Base-by-base conservation (phyloP, 2,113 vertebrate genomes). In the Falcunculus frontatus region DNA sequence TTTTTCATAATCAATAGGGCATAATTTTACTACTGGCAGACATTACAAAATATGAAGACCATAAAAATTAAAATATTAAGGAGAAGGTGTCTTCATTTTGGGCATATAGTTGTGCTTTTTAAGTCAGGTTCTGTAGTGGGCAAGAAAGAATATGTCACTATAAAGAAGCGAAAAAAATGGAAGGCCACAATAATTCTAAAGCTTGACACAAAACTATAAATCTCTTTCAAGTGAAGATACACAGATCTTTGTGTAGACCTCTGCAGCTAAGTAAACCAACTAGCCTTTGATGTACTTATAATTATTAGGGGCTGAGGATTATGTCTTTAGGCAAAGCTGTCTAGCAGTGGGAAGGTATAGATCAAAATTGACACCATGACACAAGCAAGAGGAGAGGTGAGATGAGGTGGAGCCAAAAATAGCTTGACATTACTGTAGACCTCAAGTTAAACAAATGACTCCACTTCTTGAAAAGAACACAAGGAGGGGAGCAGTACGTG, bases 291-390 rank as follows among this genome's bases (percentile, higher is more conserved):
- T 98, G 95, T 97, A 63, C 64, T 93, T 89, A 91, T 74, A 97
- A 97, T 97, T 97, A 97, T 93, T 81, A 96, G 96, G 87, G 94
- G 75, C 92, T 97, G 97, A 85, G 87, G 94, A 94, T 96, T 96
- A 93, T 96, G 67, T 97, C 97, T 97, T 97, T 94, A 97, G 97
- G 97, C 95, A 96, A 97, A 96, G 87, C 88, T 95, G 94, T 95
- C 95, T 89, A 96, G 76, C 85, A 84, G 91, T 95, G 96, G 96
- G 93, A 97, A 98, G 84, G 92, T 94, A 91, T 25, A 97, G 96
- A 97, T 97, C 94, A 98, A 97, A 98, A 96, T 88, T 97, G 97
- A 97, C 93, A 97, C 81, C 68, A 81, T 69, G 88, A 96, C 95
- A 97, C 88, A 89, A 81, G 93, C 79, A 92, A 97, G 69, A 4